phyloP scores from a whole-genome alignment of 2,113 vertebrate species.

The Spea multiplicata region DNA sequence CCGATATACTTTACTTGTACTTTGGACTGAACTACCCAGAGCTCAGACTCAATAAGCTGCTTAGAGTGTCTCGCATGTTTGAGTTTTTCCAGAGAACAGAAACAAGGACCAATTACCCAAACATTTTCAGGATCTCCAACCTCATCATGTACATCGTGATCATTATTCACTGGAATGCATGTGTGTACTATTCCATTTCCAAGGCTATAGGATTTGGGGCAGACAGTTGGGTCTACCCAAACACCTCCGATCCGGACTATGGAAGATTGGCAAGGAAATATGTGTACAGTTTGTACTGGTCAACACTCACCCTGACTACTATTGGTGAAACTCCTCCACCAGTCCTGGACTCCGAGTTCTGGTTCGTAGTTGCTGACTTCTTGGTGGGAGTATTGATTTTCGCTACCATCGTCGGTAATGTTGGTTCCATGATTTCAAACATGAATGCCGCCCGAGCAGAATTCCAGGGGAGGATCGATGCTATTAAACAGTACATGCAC shows the following conservation, averaged over 20 bases:
- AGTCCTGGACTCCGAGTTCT: constrained; percentile 86
- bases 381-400: constrained; percentile 96
- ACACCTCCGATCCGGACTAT: constrained; percentile 81
- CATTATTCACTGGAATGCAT: constrained; percentile 99
- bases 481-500: constrained; percentile 97
- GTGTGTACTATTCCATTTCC: constrained; percentile 92
- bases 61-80: constrained; percentile 87
- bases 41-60: constrained; percentile 87
- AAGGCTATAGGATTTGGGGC: constrained; percentile 88
- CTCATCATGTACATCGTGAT: constrained; percentile 98
- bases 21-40: constrained; percentile 85
- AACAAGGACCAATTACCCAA: constrained; percentile 94
- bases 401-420: constrained; percentile 96
- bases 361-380: constrained; percentile 93
- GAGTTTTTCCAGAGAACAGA: constrained; percentile 97
- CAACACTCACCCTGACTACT: constrained; percentile 93
- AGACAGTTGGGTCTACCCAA: constrained; percentile 89
- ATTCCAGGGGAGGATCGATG: constrained; percentile 92
- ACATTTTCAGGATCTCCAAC: constrained; percentile 92
- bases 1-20: constrained; percentile 77
- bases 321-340: constrained; percentile 95
- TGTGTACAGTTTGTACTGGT: constrained; percentile 97
- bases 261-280: constrained; percentile 89
- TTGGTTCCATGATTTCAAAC: constrained; percentile 98
- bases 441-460: constrained; percentile 94